Base-by-base conservation (phyloP, 2,888 invertebrate species). In the Myopa testacea region DNA sequence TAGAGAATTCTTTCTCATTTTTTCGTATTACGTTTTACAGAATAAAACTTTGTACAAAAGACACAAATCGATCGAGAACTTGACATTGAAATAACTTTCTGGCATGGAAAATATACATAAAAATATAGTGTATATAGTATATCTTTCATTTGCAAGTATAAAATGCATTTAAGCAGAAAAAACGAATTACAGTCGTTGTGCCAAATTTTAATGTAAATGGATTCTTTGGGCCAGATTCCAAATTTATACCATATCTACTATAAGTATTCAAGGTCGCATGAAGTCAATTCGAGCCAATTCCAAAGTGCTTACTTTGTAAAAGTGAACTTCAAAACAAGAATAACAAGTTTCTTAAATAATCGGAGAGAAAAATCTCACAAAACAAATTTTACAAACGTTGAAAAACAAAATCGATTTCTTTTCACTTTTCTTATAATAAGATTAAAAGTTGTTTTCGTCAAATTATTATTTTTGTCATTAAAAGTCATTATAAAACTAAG, bases 71-170 rank as follows among this genome's bases (percentile, higher is more conserved):
- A 70, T 70, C 16, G 60, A 55, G 34, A 55, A 52, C 34, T 37
- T 70, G 70, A 70, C 70, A 70, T 70, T 70, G 70, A 70, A 70
- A 55, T 14, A 34, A 37, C 52, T 70, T 55, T 65, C 65, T 65
- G 65, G 65, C 65, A 65, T 38, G 38, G 38, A 38, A 38, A 55
- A 65, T 3, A 63, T 63, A 26, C 38, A 38, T 34, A 38, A 38
- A 65, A 34, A 0, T 10, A 62, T 10, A 55, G 55, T n/a, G 0
- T 55, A 10, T 5, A 55, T 12, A 8, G 45, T 45, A 45, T 45
- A 45, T 45, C 45, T 10, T 10, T 45, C 10, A 10, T 45, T 45
- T 45, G 10, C 45, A 45, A 45, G 10, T 8, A 10, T 45, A 38
- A 34, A 37, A 16, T 16, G 38, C 34, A 63, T 63, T 63, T 19